Evolutionary conservation across 23 tunicate genomes (phyloP).

Genomic region (Halocynthia aurantium): DNA sequence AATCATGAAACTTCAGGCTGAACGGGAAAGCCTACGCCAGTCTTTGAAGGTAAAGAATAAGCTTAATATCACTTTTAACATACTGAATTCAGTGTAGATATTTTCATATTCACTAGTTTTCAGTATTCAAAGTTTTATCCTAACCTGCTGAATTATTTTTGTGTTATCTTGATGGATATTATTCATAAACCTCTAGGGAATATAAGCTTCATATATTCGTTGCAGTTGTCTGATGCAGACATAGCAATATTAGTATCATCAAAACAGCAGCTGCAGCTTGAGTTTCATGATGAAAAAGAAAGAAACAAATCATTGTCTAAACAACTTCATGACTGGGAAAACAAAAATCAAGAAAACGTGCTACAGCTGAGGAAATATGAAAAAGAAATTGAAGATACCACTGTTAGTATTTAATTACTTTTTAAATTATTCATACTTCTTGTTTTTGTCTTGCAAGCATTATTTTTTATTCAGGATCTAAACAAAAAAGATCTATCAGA

Average conservation of each 20-base stretch:
- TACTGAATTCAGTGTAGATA: neutral
- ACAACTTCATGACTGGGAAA: slow-evolving; percentile 12
- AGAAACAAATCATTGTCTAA: slow-evolving; percentile 12
- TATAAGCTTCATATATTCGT: no score
- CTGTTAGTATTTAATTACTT: no score
- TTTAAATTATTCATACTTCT: no score
- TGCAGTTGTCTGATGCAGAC: slow-evolving; percentile 70
- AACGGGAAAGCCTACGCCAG: slow-evolving; percentile 1
- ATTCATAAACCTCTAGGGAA: no score
- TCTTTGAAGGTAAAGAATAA: neutral
- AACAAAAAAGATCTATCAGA: no score
- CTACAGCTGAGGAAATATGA: no score
- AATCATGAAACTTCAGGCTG: neutral
- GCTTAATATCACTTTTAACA: neutral
- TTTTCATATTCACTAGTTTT: no score
- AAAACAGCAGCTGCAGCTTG: slow-evolving; percentile 72
- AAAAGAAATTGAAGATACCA: no score
- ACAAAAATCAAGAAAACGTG: neutral
- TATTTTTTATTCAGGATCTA: no score
- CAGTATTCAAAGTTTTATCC: no score
- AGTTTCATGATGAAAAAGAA: slow-evolving; percentile 39
- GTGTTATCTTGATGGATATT: neutral
- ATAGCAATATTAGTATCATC: slow-evolving; percentile 74
- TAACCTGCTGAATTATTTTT: neutral
- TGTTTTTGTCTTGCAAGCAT: no score